Conservation (phyloP, 2,888 invertebrate genomes). For the Podotricha telesiphe region DNA sequence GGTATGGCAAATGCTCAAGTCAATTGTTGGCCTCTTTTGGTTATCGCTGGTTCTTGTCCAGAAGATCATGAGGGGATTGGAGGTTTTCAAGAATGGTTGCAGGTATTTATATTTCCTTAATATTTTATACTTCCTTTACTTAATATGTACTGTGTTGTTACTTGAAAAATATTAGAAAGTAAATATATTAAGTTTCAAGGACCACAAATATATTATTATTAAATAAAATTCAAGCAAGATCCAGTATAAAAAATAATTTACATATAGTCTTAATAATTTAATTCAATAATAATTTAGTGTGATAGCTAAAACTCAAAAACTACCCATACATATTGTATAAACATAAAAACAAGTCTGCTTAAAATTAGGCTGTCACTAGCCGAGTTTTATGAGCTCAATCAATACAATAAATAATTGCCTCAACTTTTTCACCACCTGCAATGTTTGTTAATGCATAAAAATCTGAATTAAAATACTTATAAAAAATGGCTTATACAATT, state of each 20-base stretch:
- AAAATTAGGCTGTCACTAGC: not conserved
- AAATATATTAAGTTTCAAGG: too few species aligned
- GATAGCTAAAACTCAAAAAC: too few species aligned
- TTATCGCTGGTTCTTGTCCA: constrained; percentile 96
- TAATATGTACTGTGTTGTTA: too few species aligned
- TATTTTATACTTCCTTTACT: not conserved
- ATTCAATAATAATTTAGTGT: too few species aligned
- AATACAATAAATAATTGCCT: not conserved
- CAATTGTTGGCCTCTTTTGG: constrained; percentile 97
- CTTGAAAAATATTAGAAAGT: too few species aligned
- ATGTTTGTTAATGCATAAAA: not conserved
- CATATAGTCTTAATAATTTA: too few species aligned
- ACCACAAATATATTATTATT: too few species aligned
- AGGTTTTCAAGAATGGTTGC: constrained; percentile 97
- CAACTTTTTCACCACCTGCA: not conserved
- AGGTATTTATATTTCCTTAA: constrained; percentile 75
- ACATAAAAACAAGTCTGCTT: not conserved
- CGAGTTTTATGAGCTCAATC: not conserved
- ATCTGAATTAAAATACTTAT: not conserved
- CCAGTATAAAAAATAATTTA: too few species aligned
- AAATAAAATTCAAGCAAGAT: too few species aligned
- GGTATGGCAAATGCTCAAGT: constrained; percentile 99
- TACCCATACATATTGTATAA: too few species aligned
- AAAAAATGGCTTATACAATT: not conserved
- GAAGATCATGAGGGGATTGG: constrained; percentile 97